Conservation (phyloP, 1,140 invertebrate genomes). For the Manduca sexta region DNA sequence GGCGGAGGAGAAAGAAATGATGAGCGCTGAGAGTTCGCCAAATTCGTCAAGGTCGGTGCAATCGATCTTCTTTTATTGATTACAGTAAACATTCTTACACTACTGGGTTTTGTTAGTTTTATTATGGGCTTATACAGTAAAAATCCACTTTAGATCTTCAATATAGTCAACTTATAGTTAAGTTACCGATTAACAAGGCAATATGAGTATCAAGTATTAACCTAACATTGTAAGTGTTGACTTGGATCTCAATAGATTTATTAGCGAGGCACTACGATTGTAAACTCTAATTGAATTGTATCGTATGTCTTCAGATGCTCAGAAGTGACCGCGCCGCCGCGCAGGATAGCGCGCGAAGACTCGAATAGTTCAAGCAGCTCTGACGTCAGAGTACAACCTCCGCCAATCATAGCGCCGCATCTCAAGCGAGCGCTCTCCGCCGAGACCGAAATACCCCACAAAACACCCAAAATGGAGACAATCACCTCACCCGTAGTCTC, state of each 20-base stretch:
- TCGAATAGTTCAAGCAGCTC: slow-evolving; percentile 60
- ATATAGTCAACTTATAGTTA: no score
- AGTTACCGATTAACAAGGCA: no score
- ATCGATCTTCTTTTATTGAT: background rate
- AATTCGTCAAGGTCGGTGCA: slow-evolving; percentile 54
- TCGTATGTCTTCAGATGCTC: slow-evolving; percentile 31
- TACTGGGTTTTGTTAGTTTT: no score
- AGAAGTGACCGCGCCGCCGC: slow-evolving; percentile 36
- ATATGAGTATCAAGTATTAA: no score
- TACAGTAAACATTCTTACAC: no score
- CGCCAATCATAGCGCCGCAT: slow-evolving; percentile 20
- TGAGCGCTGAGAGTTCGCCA: slow-evolving; percentile 65
- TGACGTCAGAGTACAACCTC: slow-evolving; percentile 36
- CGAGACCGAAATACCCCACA: slow-evolving; percentile 28
- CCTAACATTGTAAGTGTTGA: no score
- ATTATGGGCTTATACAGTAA: no score
- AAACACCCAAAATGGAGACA: slow-evolving; percentile 26
- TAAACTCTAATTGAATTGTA: background rate
- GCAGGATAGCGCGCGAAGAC: slow-evolving; percentile 47
- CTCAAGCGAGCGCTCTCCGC: slow-evolving; percentile 26
- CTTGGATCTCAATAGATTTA: no score
- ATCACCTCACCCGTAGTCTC: slow-evolving; percentile 27
- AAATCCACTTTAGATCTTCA: no score
- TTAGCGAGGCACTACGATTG: no score
- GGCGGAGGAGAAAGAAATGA: slow-evolving; percentile 76